Evolutionary conservation across 2,888 invertebrate genomes (phyloP).

Genomic region (Serrognathus titanus): DNA sequence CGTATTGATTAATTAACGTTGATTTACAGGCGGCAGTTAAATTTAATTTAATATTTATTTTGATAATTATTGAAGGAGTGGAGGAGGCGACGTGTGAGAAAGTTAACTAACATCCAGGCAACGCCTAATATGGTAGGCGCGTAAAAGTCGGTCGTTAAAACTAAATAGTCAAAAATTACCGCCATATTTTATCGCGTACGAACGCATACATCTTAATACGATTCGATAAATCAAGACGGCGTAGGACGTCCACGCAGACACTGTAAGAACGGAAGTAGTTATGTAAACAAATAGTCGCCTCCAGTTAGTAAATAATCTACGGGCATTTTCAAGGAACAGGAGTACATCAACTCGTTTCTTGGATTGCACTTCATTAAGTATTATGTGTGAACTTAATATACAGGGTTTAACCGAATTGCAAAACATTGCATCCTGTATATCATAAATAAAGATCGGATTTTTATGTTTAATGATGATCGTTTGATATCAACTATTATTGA

Average conservation of each 20-base stretch:
- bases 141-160: background rate
- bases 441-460: no score
- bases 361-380: background rate
- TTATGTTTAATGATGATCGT: no score
- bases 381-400: background rate
- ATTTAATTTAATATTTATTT: no score
- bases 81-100: background rate
- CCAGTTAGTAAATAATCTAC: background rate
- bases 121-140: background rate
- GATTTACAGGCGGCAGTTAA: no score
- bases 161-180: background rate
- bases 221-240: no score
- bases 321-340: background rate
- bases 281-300: background rate
- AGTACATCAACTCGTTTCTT: background rate
- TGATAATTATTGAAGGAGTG: background rate
- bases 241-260: no score
- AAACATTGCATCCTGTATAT: no score
- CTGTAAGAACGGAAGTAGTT: background rate
- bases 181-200: background rate
- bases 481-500: no score
- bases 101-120: background rate
- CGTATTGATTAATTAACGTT: no score
- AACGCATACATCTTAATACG: no score
- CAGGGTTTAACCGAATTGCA: no score